Base-by-base conservation (phyloP, 1,140 invertebrate genomes). In the Pomacea maculata region DNA sequence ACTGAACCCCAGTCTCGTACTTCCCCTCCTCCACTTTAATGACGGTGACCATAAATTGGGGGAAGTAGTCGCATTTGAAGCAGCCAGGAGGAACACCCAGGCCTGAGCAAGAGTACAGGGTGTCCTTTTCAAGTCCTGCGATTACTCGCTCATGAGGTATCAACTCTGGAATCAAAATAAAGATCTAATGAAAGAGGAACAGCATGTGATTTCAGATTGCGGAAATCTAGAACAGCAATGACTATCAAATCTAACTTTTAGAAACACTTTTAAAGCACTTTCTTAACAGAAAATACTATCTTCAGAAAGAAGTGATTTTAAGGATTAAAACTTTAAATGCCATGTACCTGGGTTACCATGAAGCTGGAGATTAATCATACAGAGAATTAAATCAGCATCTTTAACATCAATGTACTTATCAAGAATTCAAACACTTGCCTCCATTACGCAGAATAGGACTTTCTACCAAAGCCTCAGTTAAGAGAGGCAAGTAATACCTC, bases 1-100 rank as follows among this genome's bases (percentile, higher is more conserved):
- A 96, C 73, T 94, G 91, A 3, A 97, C 93, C 1, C 95, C 95
- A 86, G 93, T 93, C 10, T 93, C 92, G 88, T 96, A 97, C 86
- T 96, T 95, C 64, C 93, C 91, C 17, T 94, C 93, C 91, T 96
- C 95, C 45, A 95, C 93, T 95, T 96, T 86, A 70, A 80, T 63
- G 70, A 72, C 52, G 70, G 12, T 65, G 15, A 80, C 11, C 6
- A 76, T 3, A 73, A 52, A 64, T 3, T 78, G 25, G 34, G 29
- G 65, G 25, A 64, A 64, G 64, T 15, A 82, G n/a, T 67, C 25
- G 19, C 71, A 94, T 63, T 91, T 90, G 89, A 95, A 96, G 86
- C 83, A 86, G 5, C 83, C 84, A 61, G 89, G 88, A 17, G 93
- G 92, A 57, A 95, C 88, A 17, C 96, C 95, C 10, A 96, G 88